phyloP scores from a whole-genome alignment of 2,888 invertebrate species.

The Desoria tigrina region DNA sequence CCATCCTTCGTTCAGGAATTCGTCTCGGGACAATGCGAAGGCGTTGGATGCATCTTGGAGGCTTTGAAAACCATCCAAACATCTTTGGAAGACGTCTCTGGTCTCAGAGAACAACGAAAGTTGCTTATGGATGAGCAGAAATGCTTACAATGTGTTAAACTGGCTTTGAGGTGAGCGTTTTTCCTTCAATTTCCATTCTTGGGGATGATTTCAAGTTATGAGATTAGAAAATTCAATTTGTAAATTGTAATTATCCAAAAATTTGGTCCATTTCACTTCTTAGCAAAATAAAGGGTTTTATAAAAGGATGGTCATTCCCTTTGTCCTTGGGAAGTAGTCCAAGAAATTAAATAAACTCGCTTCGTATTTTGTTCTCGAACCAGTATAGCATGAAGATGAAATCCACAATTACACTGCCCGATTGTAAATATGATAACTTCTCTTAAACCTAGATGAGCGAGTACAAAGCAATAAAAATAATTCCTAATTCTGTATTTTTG shows the following conservation, averaged over 20 bases:
- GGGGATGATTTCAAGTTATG: slow-evolving; percentile 1
- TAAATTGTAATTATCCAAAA: background rate
- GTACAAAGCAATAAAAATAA: background rate
- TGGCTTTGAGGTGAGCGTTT: slow-evolving; percentile 39
- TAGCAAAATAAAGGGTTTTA: too few relatives aligned
- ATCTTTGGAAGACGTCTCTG: slow-evolving; percentile 65
- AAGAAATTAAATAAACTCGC: background rate
- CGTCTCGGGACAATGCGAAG: slow-evolving; percentile 82
- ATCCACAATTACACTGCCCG: background rate
- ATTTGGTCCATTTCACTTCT: too few relatives aligned
- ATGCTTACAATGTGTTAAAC: slow-evolving; percentile 50
- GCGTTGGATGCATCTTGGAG: slow-evolving; percentile 79
- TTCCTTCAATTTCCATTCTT: background rate
- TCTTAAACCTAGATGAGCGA: too few relatives aligned
- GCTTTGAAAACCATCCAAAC: slow-evolving; percentile 81
- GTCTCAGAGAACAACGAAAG: slow-evolving; percentile 51
- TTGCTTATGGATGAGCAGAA: slow-evolving; percentile 50
- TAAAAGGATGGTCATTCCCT: background rate
- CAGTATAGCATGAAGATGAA: slow-evolving; percentile 12
- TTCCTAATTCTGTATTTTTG: slow-evolving; percentile 15
- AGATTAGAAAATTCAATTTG: slow-evolving; percentile 11
- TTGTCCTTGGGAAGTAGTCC: slow-evolving; percentile 19
- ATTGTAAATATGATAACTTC: background rate
- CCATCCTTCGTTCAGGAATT: slow-evolving; percentile 93
- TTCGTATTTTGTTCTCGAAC: slow-evolving; percentile 1